A percentile compares a stretch with the other conserved stretches of the same genome.
Conservation (phyloP, 2,888 invertebrate species). For the Chymomyza amoena region DNA sequence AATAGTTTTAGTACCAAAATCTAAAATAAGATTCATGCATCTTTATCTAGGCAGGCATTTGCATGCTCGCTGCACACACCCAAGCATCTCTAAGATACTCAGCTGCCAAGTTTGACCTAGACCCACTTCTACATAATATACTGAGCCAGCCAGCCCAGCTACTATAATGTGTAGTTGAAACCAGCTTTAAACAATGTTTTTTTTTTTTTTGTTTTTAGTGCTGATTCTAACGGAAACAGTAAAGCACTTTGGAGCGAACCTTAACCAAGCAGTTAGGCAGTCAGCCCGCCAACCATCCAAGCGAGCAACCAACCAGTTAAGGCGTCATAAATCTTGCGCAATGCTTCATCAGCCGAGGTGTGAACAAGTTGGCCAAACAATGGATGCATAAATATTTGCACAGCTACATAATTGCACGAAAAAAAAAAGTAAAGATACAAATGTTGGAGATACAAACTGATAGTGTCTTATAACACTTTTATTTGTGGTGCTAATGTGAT, state of each 20-base stretch:
- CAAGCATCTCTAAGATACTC: neutral
- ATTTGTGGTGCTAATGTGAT: conserved; percentile 51
- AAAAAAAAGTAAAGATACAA: neutral
- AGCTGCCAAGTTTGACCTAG: conserved; percentile 48
- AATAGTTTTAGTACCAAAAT: neutral
- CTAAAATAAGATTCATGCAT: neutral
- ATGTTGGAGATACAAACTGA: neutral
- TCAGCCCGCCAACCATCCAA: neutral
- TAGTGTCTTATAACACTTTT: neutral
- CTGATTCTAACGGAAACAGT: conserved; percentile 50
- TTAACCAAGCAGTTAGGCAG: neutral
- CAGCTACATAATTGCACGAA: conserved; percentile 42
- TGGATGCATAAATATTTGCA: conserved; percentile 44
- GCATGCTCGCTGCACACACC: conserved; percentile 37
- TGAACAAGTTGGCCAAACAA: conserved; percentile 29
- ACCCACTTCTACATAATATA: conserved; percentile 51
- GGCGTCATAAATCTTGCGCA: conserved; percentile 70
- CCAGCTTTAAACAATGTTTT: neutral
- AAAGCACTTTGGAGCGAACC: neutral
- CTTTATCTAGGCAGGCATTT: neutral
- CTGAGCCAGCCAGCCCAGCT: conserved; percentile 29
- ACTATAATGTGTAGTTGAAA: neutral
- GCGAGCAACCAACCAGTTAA: conserved; percentile 12
- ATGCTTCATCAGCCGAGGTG: conserved; percentile 59
- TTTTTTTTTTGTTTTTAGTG: neutral